These are phyloP conservation scores for Drosophila rellima DNA, from an alignment of 2,888 invertebrate genomes.

Conservation along the genomic window DNA sequence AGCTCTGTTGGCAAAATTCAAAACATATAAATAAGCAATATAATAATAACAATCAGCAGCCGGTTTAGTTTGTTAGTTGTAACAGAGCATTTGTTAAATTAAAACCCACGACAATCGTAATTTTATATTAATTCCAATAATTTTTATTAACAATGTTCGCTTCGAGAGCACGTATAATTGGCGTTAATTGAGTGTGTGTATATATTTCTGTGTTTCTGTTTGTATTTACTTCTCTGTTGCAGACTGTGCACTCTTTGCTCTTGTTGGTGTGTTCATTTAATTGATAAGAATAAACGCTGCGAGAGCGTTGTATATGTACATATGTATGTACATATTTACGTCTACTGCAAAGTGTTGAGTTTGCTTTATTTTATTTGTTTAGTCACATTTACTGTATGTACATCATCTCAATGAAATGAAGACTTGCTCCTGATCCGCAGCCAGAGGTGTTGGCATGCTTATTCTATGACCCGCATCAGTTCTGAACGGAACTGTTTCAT, in stretches of 20 bases:
- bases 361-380: constrained; percentile 9
- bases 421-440: constrained; percentile 20
- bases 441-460: constrained; percentile 11
- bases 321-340: constrained; percentile 9
- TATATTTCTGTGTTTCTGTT: constrained; percentile 34
- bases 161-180: constrained; percentile 73
- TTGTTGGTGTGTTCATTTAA: constrained; percentile 53
- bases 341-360: constrained; percentile 10
- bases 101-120: constrained; percentile 45
- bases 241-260: constrained; percentile 35
- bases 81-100: constrained; percentile 36
- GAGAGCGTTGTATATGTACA: constrained; percentile 11
- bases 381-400: background rate
- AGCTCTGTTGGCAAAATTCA: constrained; percentile 21
- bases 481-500: constrained; percentile 1
- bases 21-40: constrained; percentile 32
- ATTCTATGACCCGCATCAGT: constrained; percentile 36
- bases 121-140: constrained; percentile 55
- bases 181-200: constrained; percentile 70
- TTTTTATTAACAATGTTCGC: constrained; percentile 70
- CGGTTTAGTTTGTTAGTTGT: constrained; percentile 37
- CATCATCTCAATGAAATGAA: constrained; percentile 36
- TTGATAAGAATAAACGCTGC: constrained; percentile 68
- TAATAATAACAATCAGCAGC: constrained; percentile 20
- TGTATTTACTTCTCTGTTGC: constrained; percentile 37